These are phyloP conservation scores for Thamnophis elegans DNA, from an alignment of 2,797 vertebrate genomes.

Conservation along the genomic window DNA sequence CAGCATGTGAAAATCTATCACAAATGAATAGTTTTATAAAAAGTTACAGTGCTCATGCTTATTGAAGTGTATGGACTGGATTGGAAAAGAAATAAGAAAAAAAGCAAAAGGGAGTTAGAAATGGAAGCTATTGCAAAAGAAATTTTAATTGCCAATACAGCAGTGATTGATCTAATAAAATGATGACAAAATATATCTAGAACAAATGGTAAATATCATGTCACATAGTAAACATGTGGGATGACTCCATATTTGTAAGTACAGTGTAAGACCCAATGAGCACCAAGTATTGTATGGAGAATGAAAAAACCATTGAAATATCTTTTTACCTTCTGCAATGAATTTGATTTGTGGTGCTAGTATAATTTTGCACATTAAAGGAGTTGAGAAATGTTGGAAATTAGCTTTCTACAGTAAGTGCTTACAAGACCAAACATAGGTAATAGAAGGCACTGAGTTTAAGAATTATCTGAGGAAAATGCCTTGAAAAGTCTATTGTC, in stretches of 20 bases:
- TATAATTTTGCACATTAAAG: conserved; percentile 22
- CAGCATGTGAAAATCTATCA: not conserved
- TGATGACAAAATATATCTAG: not conserved
- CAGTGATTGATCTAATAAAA: not conserved
- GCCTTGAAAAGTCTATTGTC: conserved; percentile 50
- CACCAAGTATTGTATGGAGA: not conserved
- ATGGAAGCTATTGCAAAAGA: not conserved
- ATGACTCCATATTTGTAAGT: not conserved
- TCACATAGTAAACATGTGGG: not conserved
- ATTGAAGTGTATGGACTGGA: not conserved
- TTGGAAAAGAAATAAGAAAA: not conserved
- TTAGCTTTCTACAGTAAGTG: conserved; percentile 13
- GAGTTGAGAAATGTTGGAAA: conserved; percentile 5
- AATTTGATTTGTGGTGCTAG: not conserved
- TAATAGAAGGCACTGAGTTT: not conserved
- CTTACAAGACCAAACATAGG: conserved; percentile 35
- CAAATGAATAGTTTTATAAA: not conserved
- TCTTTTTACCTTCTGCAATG: not conserved
- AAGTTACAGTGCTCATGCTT: not conserved
- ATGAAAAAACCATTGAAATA: not conserved
- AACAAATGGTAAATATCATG: not conserved
- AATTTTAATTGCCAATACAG: not conserved
- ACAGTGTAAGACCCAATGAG: not conserved
- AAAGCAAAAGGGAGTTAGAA: not conserved
- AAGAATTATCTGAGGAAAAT: conserved; percentile 16